Percentiles rank a stretch among this genome's conserved stretches.
Evolutionary conservation across 2,888 invertebrate genomes (phyloP).

Genomic region (Eucriotettix oculatus): DNA sequence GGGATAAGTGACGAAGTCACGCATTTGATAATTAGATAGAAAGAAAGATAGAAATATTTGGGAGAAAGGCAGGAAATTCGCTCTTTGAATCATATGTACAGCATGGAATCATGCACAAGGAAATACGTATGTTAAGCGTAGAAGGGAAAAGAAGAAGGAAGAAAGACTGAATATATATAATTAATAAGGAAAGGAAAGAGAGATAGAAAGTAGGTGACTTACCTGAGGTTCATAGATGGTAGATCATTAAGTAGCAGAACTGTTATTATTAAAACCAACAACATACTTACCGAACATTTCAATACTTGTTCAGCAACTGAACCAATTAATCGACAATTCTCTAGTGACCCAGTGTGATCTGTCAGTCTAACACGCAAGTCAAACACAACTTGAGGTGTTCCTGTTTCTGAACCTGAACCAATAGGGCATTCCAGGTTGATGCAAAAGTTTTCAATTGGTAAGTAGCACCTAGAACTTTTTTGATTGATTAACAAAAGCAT

Average conservation of each 20-base stretch:
- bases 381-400: constrained; percentile 18
- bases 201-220: no score
- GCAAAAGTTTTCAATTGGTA: constrained; percentile 19
- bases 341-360: constrained; percentile 52
- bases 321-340: constrained; percentile 38
- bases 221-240: no score
- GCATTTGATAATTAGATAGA: no score
- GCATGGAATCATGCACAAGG: no score
- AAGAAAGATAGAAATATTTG: no score
- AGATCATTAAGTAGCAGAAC: background rate
- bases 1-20: no score
- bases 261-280: background rate
- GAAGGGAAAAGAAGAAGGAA: no score
- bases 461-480: constrained; percentile 16
- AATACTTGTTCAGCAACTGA: constrained; percentile 40
- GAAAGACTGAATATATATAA: no score
- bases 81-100: no score
- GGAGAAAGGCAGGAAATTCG: no score
- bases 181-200: no score
- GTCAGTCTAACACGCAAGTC: constrained; percentile 45
- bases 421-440: constrained; percentile 24
- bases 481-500: constrained; percentile 5
- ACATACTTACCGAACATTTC: constrained; percentile 32
- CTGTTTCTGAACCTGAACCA: constrained; percentile 2
- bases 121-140: no score